Percentiles rank a stretch among this genome's conserved stretches.
These are phyloP conservation scores for Meteorus sp. DNA, from an alignment of 1,140 invertebrate genomes.

Conservation along the genomic window DNA sequence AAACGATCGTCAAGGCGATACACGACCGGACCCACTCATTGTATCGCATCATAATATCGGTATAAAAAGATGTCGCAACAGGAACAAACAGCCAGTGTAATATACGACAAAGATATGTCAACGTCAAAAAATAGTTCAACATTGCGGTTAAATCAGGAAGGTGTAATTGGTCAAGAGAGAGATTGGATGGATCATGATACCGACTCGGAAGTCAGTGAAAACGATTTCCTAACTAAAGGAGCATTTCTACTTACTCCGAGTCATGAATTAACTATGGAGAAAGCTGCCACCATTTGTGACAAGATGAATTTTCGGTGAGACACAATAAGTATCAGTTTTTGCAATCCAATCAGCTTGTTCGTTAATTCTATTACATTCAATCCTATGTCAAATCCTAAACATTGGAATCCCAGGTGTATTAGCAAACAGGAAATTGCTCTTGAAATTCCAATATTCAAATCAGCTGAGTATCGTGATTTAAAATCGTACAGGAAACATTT, in stretches of 20 bases:
- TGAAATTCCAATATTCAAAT: no score
- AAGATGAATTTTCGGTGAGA: slow-evolving; percentile 75
- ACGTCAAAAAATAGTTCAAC: slow-evolving; percentile 50
- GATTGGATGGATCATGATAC: slow-evolving; percentile 45
- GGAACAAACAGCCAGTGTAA: slow-evolving; percentile 41
- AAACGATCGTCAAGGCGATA: slow-evolving; percentile 29
- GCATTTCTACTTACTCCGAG: slow-evolving; percentile 83
- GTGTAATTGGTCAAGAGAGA: slow-evolving; percentile 21
- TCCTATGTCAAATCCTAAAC: no score
- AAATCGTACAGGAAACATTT: no score
- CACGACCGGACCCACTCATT: no score
- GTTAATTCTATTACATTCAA: no score
- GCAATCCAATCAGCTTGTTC: slow-evolving; percentile 23
- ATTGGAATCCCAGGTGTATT: no score
- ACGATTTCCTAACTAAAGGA: slow-evolving; percentile 61
- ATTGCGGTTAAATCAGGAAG: slow-evolving; percentile 46
- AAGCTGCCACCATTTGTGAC: slow-evolving; percentile 81
- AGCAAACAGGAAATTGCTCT: no score
- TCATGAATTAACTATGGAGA: slow-evolving; percentile 80
- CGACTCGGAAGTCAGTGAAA: slow-evolving; percentile 52
- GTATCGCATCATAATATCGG: no score
- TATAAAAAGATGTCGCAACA: slow-evolving; percentile 53
- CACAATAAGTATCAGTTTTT: slow-evolving; percentile 26
- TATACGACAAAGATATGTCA: slow-evolving; percentile 50
- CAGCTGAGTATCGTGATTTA: no score